phyloP scores from a whole-genome alignment of 1,140 invertebrate species.

The Cataglyphis hispanica region DNA sequence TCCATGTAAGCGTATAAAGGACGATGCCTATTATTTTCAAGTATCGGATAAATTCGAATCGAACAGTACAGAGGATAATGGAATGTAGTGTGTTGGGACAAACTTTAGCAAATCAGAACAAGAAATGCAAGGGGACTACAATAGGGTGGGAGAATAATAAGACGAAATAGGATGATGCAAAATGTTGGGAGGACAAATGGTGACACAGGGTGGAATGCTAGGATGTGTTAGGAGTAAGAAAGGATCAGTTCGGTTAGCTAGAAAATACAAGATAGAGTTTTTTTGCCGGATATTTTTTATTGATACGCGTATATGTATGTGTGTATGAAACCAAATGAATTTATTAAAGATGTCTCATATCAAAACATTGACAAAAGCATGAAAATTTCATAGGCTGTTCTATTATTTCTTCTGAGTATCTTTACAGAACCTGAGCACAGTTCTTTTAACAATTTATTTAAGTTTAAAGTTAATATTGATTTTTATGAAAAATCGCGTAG shows the following conservation, averaged over 20 bases:
- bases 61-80: neutral
- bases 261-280: slow-evolving; percentile 3
- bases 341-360: too few relatives aligned
- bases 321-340: neutral
- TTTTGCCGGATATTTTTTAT: neutral
- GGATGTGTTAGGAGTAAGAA: neutral
- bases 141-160: neutral
- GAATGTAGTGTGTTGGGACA: neutral
- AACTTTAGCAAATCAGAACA: neutral
- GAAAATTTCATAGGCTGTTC: too few relatives aligned
- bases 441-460: too few relatives aligned
- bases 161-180: neutral
- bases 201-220: neutral
- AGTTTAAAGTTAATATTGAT: too few relatives aligned
- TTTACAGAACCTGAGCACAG: too few relatives aligned
- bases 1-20: neutral
- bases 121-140: neutral
- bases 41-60: too few relatives aligned
- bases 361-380: too few relatives aligned
- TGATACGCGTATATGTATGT: neutral
- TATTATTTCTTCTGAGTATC: too few relatives aligned
- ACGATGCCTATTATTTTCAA: neutral
- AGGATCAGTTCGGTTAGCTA: neutral
- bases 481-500: too few relatives aligned
- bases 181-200: neutral